Evolutionary conservation across 2,888 invertebrate species (phyloP), one percentile per base, ranked within the genome.

Genomic region (Melipona bicolor): DNA sequence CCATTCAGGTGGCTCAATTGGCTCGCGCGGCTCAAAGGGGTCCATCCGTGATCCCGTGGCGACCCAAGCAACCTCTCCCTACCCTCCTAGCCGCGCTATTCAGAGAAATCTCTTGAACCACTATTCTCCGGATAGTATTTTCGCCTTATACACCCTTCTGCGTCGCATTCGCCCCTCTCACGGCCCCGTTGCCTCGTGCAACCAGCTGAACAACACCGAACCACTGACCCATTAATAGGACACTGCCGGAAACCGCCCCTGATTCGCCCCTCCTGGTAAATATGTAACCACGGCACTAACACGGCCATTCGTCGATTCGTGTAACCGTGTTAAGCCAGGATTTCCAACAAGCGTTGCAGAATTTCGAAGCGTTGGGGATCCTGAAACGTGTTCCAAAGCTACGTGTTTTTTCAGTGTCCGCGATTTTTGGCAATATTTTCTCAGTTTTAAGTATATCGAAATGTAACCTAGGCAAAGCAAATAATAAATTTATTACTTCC

Each of bases 181-280:
- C 11, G 32, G 61, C 11, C 32, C 19, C 9, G 19, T 21, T 4
- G 5, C 61, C 15, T 61, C 19, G 62, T 59, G 50, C 70, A 70
- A 56, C 73, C 76, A 73, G 82, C 70, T 70, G 82, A 82, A 68
- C 82, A 68, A 61, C 82, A 59, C 59, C 59, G 76, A 84, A 79
- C 76, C 76, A 76, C 69, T 84, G 84, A 84, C 82, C 82, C 84
- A 73, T 82, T 84, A 84, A 84, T 49, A 67, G 77, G 19, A 72
- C 72, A 69, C 65, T 27, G 77, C 27, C 49, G 36, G 43, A 61
- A 43, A 71, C 21, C 70, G 43, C 32, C 72, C 36, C 49, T 24
- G 32, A 21, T 19, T 49, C 36, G 2, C 15, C 52, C 36, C 70
- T 27, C 36, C 70, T 32, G 49, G 54, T 24, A 49, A 65, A 78